Evolutionary conservation across 2,888 invertebrate species (phyloP).

Genomic region (Synanthedon formicaeformis): DNA sequence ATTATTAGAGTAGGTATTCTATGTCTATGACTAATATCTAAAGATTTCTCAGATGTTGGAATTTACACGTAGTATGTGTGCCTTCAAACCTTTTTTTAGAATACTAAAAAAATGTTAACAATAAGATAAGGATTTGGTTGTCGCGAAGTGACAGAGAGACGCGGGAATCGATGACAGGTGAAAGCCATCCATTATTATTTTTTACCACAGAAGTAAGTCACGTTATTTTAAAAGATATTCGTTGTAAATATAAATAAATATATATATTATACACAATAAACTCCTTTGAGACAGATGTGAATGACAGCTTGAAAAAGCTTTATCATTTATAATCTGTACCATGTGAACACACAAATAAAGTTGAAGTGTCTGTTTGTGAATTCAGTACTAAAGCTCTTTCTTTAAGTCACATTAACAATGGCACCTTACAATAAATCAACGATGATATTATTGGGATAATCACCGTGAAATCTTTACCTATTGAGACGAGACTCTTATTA

Average conservation of each 20-base stretch:
- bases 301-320: slow-evolving; percentile 29
- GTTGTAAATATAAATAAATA: slow-evolving; percentile 20
- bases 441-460: too few relatives aligned
- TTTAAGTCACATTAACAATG: background rate
- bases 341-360: background rate
- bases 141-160: slow-evolving; percentile 20
- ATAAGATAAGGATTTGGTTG: background rate
- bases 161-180: slow-evolving; percentile 37
- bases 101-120: too few relatives aligned
- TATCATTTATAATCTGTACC: slow-evolving; percentile 15
- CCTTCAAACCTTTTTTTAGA: too few relatives aligned
- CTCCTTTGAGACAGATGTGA: slow-evolving; percentile 22
- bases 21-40: too few relatives aligned
- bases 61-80: too few relatives aligned
- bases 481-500: too few relatives aligned
- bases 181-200: slow-evolving; percentile 39
- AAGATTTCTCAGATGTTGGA: too few relatives aligned
- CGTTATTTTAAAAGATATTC: slow-evolving; percentile 16
- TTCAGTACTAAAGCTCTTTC: background rate
- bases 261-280: slow-evolving; percentile 23
- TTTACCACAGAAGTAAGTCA: slow-evolving; percentile 29
- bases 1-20: too few relatives aligned
- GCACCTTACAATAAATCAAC: too few relatives aligned
- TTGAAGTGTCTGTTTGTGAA: background rate
- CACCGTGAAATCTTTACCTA: too few relatives aligned